Base-by-base conservation (phyloP, 1,140 invertebrate species). In the Pseudomyrmex gracilis region DNA sequence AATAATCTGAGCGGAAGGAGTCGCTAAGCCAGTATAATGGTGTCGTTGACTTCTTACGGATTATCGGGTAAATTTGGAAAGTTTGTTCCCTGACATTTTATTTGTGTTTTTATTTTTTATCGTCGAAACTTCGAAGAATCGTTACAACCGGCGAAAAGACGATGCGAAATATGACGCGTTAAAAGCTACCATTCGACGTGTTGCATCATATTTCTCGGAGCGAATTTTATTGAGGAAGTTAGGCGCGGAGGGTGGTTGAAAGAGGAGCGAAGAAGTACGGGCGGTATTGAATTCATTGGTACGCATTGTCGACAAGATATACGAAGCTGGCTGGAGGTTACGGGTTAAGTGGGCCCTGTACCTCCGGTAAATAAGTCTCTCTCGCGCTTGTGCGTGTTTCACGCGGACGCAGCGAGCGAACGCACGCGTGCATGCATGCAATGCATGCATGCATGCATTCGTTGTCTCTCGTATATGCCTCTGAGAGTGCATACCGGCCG, bases 261-360 rank as follows among this genome's bases (percentile, higher is more conserved):
- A 12, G 53, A 34, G 73, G 13, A n/a, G 57, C 9, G 47, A 12
- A 17, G 47, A 13, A 43, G 24, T 67, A 63, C 64, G 68, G 61
- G 24, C 73, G 45, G 88, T 89, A 91, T 91, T 91, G 86, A 90
- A 90, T 88, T 86, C 90, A 91, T 88, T 83, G 85, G 87, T 84
- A 85, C 84, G 86, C 85, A 91, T 91, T 90, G 90, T 91, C 83
- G 87, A 82, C 78, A 87, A 91, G 92, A 93, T 93, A 92, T 92
- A 92, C 88, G 90, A 85, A 90, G 87, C 77, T 88, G 60, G 73
- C 77, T 88, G 60, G 73, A 85, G 90, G 91, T 92, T 90, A 88
- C 76, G 87, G 91, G 91, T 93, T 92, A 93, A 92, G 91, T 91
- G 90, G 91, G 82, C 83, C 86, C 89, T 84, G 88, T 90, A 87